These are phyloP conservation scores for Elegia similella DNA, from an alignment of 2,888 invertebrate species.

Conservation along the genomic window DNA sequence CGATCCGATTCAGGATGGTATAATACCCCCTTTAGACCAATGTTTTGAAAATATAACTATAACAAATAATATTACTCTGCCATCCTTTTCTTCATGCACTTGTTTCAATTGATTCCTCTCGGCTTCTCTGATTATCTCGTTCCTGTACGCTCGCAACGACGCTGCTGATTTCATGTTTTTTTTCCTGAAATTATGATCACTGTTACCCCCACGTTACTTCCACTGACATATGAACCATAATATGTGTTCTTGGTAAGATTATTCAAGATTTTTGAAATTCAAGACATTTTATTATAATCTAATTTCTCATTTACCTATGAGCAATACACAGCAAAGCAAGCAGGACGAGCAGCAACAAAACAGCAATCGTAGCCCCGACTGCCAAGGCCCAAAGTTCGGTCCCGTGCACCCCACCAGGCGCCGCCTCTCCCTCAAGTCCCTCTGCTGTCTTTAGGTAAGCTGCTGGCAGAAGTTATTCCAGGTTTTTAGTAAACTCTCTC, in stretches of 20 bases:
- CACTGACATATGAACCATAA: too few relatives aligned
- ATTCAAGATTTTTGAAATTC: too few relatives aligned
- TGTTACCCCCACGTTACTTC: too few relatives aligned
- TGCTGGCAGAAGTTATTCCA: slow-evolving; percentile 53
- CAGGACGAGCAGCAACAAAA: slow-evolving; percentile 81
- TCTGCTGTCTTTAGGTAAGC: slow-evolving; percentile 86
- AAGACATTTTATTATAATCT: too few relatives aligned
- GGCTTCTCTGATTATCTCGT: slow-evolving; percentile 63
- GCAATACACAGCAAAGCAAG: slow-evolving; percentile 73
- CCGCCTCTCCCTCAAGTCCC: slow-evolving; percentile 81
- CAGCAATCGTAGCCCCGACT: slow-evolving; percentile 82
- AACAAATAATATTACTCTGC: slow-evolving; percentile 47
- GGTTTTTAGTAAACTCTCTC: neutral
- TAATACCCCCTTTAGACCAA: too few relatives aligned
- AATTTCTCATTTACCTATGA: slow-evolving; percentile 51
- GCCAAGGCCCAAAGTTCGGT: slow-evolving; percentile 83
- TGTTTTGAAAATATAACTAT: too few relatives aligned
- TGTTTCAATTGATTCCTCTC: slow-evolving; percentile 73
- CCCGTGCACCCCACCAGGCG: slow-evolving; percentile 51
- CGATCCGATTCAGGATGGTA: too few relatives aligned
- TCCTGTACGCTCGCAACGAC: slow-evolving; percentile 64
- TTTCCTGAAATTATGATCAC: slow-evolving; percentile 48
- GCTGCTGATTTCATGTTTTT: slow-evolving; percentile 66
- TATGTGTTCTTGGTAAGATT: too few relatives aligned
- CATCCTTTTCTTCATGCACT: slow-evolving; percentile 70